These are phyloP conservation scores for Dendrophyllia cribrosa DNA, from an alignment of 64 coral and sea anemone species.

Conservation along the genomic window DNA sequence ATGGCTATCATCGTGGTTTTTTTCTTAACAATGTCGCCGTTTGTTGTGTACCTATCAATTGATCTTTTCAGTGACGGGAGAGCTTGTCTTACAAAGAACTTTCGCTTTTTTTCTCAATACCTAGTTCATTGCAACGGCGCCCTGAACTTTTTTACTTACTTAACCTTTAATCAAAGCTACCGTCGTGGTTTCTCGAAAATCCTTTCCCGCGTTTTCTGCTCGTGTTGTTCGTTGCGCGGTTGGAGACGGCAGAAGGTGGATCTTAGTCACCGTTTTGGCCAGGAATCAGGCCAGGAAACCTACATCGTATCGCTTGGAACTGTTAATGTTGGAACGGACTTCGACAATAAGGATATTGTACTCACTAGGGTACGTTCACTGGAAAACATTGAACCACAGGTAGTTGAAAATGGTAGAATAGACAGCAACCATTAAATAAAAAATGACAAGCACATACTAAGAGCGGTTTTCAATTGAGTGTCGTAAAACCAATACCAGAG, in stretches of 20 bases:
- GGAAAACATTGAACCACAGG: background rate
- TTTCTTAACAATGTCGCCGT: conserved; percentile 33
- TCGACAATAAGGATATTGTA: background rate
- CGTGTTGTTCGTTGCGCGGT: background rate
- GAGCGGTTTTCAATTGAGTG: too few species aligned
- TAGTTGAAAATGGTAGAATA: background rate
- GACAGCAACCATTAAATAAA: too few species aligned
- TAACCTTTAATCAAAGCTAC: conserved; percentile 32
- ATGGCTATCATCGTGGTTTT: background rate
- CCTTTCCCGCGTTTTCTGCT: conserved; percentile 4
- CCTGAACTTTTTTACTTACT: conserved; percentile 28
- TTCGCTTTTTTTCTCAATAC: conserved; percentile 29
- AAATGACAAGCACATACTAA: too few species aligned
- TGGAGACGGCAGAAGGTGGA: conserved; percentile 8
- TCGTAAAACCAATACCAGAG: too few species aligned
- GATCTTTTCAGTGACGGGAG: background rate
- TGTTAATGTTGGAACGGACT: conserved; percentile 6
- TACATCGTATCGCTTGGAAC: background rate
- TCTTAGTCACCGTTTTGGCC: background rate
- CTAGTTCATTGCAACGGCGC: conserved; percentile 23
- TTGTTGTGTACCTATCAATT: conserved; percentile 21
- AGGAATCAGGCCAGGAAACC: background rate
- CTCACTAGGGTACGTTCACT: background rate
- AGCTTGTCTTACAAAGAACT: conserved; percentile 22
- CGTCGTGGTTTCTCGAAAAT: conserved; percentile 11